Base-by-base conservation (phyloP, 2,888 invertebrate species). In the Byasa hedistus region DNA sequence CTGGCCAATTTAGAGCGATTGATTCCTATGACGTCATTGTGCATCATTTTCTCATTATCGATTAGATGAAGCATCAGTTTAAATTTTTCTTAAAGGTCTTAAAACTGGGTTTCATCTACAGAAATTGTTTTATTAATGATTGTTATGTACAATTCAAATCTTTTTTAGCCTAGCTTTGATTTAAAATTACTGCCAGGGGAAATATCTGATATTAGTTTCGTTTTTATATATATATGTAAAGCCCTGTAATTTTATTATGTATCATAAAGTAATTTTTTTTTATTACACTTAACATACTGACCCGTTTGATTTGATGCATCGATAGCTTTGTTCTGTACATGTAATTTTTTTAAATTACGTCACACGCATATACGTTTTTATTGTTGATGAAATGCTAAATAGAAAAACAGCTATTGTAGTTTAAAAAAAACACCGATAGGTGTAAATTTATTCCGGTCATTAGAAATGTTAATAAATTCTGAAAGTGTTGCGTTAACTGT, bases 291-390 rank as follows among this genome's bases (percentile, higher is more conserved):
- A 63, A 52, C 57, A 61, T 22, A 61, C 61, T 61, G 57, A 61
- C 61, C 65, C 22, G 61, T 57, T 39, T 57, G 36, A 24, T 57
- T 61, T 58, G 51, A 61, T 62, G 12, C 21, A 54, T 58, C 57
- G 57, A 66, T 66, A 54, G 61, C 27, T 57, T 57, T 57, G 27
- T 61, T 54, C 39, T 54, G 52, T 57, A 24, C 15, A 57, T 61
- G 24, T 48, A 58, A 66, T 52, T 52, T 39, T 54, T 66, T 58
- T 61, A 64, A 60, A 60, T 65, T 60, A 60, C 24, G 10, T n/a
- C 21, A 23, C 36, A 39, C 22, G 52, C 3, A 32, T 44, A 15
- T 39, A 48, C 12, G 24, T 10, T 59, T 17, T 24, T 59, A 23
- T 51, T 52, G n/a, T 52, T 54, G 12, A 2, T 54, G 52, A 3